Percentiles rank a stretch among this genome's conserved stretches.
phyloP scores from a whole-genome alignment of 2,888 invertebrate species.

The Corythucha ciliata region DNA sequence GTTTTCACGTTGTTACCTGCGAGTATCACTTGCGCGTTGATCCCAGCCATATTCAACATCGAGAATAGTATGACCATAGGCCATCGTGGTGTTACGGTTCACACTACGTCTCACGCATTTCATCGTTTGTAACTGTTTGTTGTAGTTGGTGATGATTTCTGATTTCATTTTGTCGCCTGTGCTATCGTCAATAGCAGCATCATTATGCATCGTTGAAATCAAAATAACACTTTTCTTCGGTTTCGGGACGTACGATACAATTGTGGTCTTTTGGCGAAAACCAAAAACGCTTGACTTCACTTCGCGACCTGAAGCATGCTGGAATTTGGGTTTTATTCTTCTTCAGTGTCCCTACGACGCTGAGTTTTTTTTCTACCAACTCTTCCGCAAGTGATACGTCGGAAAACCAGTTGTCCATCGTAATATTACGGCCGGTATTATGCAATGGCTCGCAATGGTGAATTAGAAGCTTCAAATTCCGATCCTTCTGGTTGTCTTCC shows the following conservation, averaged over 20 bases:
- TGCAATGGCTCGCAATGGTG: conserved; percentile 35
- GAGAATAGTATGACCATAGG: conserved; percentile 25
- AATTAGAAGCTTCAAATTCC: background rate
- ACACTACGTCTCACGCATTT: conserved; percentile 22
- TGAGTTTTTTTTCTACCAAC: conserved; percentile 6
- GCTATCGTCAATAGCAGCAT: conserved; percentile 11
- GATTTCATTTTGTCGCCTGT: conserved; percentile 24
- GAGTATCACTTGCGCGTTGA: no score
- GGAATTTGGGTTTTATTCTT: conserved; percentile 23
- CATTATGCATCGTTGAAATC: conserved; percentile 26
- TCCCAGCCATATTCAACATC: conserved; percentile 18
- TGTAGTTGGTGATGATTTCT: conserved; percentile 26
- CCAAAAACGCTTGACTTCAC: background rate
- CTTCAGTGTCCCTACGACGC: conserved; percentile 12
- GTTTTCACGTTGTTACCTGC: no score
- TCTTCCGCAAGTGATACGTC: conserved; percentile 34
- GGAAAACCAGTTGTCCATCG: conserved; percentile 38
- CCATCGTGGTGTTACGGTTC: no score
- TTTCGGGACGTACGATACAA: conserved; percentile 28
- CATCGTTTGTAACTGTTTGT: conserved; percentile 22
- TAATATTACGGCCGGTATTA: conserved; percentile 36
- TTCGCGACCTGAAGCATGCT: conserved; percentile 6
- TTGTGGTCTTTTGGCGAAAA: conserved; percentile 22
- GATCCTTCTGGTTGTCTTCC: conserved; percentile 19
- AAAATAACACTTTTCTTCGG: conserved; percentile 22